Conservation (phyloP, 2,797 vertebrate genomes). For the Perodicticus potto region DNA sequence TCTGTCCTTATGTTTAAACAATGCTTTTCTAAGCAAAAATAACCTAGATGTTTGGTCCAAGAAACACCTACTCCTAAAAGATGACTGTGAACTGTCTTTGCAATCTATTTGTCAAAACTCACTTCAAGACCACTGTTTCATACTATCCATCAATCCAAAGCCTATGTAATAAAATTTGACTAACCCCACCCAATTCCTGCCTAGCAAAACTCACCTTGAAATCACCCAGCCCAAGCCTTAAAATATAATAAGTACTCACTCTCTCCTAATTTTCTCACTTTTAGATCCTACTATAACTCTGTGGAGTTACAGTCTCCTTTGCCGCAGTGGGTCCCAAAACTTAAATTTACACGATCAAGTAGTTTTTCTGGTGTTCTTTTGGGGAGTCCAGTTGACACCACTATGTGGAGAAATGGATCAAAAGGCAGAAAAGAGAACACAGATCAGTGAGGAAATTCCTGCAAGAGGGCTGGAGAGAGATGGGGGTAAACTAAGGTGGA, state of each 20-base stretch:
- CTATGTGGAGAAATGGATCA: not conserved
- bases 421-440: not conserved
- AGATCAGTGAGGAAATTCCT: not conserved
- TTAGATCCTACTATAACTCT: constrained; percentile 14
- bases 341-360: not conserved
- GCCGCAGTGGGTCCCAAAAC: not conserved
- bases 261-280: not conserved
- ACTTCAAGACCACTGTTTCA: not conserved
- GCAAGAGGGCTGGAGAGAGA: not conserved
- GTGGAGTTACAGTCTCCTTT: not conserved
- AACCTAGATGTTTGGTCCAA: not conserved
- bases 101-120: constrained; percentile 39
- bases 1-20: constrained; percentile 14
- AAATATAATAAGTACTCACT: not conserved
- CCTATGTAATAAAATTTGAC: not conserved
- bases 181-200: not conserved
- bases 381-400: not conserved
- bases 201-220: not conserved
- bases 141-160: not conserved
- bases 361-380: not conserved
- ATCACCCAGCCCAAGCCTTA: not conserved
- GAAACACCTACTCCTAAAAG: constrained; percentile 5
- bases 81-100: not conserved
- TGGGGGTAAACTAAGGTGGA: not conserved
- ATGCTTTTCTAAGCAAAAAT: constrained; percentile 40